Evolutionary conservation across 2,888 invertebrate species (phyloP).

Genomic region (Noctua pronuba): DNA sequence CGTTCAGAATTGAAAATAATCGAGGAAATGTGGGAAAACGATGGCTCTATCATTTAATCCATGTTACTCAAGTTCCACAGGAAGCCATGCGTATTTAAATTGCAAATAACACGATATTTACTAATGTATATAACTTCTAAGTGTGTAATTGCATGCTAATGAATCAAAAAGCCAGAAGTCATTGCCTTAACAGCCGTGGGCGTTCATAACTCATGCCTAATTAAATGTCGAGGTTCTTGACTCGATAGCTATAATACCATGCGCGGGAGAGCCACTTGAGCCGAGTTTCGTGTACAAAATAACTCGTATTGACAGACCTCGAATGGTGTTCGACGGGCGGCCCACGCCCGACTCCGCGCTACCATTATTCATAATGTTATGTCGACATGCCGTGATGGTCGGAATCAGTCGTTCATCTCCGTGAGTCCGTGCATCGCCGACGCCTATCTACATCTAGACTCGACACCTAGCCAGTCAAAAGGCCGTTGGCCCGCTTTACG

Average conservation of each 20-base stretch:
- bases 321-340: conserved; percentile 48
- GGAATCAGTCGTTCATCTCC: conserved; percentile 73
- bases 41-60: conserved; percentile 29
- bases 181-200: conserved; percentile 83
- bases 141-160: conserved; percentile 79
- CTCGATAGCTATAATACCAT: conserved; percentile 74
- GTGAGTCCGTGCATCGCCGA: conserved; percentile 68
- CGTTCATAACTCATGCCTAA: conserved; percentile 86
- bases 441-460: conserved; percentile 73
- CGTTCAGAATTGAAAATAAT: conserved; percentile 58
- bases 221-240: conserved; percentile 87
- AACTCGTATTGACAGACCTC: conserved; percentile 67
- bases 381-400: conserved; percentile 70
- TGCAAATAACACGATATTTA: conserved; percentile 63
- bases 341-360: conserved; percentile 69
- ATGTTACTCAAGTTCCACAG: conserved; percentile 39
- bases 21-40: conserved; percentile 52
- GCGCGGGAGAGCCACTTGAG: conserved; percentile 66
- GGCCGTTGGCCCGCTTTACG: conserved; percentile 85
- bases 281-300: conserved; percentile 70
- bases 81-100: conserved; percentile 56
- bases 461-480: conserved; percentile 77
- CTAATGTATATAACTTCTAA: conserved; percentile 44
- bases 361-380: conserved; percentile 76
- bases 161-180: conserved; percentile 85